Base-by-base conservation (phyloP, 2,888 invertebrate species). In the Aelia acuminata region DNA sequence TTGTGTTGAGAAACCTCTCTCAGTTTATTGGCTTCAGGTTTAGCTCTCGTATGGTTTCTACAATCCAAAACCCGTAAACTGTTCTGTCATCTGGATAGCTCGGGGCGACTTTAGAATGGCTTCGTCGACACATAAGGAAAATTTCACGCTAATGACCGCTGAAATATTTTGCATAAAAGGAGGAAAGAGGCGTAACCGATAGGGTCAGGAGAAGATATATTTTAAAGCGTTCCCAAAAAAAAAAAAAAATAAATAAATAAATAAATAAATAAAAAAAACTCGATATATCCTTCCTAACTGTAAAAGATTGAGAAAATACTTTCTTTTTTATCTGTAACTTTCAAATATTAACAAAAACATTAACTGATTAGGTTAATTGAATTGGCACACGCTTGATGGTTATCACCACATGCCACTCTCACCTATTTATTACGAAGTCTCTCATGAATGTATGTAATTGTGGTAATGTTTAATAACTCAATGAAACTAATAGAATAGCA, bases 1-100 rank as follows among this genome's bases (percentile, higher is more conserved):
- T 70, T 70, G 31, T 70, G 63, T 70, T 18, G 63, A 70, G 63
- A 70, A 70, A 70, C 63, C 63, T 70, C 15, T 20, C 63, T 35
- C 31, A 35, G 63, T 35, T 70, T 18, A 7, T 18, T 20, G 63
- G 63, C 63, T 70, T 70, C 63, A 70, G 63, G 18, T 35, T 70
- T 31, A 35, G 63, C 63, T 70, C 20, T 70, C 31, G 20, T 70
- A 70, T 70, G 63, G 63, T 70, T 70, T 70, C 63, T 5, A 35
- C 31, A 70, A 70, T 70, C 63, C 35, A 20, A 70, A 31, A 35
- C 63, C 63, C 26, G 26, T 57, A n/a, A 26, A 57, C n/a, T 57
- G 57, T 57, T 70, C 63, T 70, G 31, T 70, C 63, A 70, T 70
- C 15, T 31, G 0, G 31, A 15, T 20, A 1, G 4, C 20, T 70